Base-by-base conservation (phyloP, 2,797 vertebrate genomes). In the Ibycter americanus region DNA sequence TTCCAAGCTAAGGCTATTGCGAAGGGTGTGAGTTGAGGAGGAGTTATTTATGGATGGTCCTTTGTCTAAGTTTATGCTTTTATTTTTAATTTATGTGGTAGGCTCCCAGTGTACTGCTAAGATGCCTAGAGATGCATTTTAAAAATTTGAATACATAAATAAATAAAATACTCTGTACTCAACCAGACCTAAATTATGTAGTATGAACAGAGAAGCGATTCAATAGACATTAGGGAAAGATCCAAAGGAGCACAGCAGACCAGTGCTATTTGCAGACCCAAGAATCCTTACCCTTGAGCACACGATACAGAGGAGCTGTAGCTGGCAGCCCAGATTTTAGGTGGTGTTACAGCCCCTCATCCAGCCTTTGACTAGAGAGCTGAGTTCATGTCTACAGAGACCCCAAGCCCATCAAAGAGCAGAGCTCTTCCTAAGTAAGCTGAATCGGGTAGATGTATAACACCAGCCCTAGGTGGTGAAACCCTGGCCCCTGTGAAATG, bases 11-110 rank as follows among this genome's bases (percentile, higher is more conserved):
- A 85, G 89, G 89, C 83, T 95, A 92, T 90, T 89, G 88, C 86
- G 71, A 36, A 83, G 81, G 88, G 54, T 96, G 83, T 94, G 90
- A 95, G 42, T 52, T 63, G 68, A 87, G 56, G 25, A 80, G 44
- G 72, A 87, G 78, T 93, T 97, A 96, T 96, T 97, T 95, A 96
- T 89, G 74, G 74, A 78, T 80, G 38, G 90, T 32, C 81, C 89
- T 96, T 94, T 96, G 92, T 96, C 95, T 96, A 87, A 94, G 90
- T 94, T 96, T 85, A 87, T 94, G 88, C 40, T 93, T 86, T 72
- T 92, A 87, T 96, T 96, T 96, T 91, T 97, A 96, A 96, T 97
- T 97, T 94, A 97, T 97, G 83, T 89, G 74, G 61, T 78, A 83
- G 90, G 88, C 0, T 0, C 81, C 74, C 92, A 55, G 87, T 22